Conservation (phyloP, 2,113 vertebrate genomes). For the Planiliza haematocheilus region DNA sequence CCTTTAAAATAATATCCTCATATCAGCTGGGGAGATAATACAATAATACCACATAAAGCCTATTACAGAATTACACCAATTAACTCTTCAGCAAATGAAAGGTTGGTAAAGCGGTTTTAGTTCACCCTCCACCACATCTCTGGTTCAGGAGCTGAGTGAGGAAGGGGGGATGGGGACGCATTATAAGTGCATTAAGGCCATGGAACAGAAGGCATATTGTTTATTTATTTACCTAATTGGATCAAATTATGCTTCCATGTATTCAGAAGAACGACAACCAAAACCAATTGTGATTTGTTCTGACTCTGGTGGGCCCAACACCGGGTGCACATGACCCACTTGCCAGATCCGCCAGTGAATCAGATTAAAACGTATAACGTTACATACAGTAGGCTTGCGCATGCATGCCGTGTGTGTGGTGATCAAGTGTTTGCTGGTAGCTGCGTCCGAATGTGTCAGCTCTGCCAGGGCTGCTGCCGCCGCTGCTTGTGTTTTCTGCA, state of each 20-base stretch:
- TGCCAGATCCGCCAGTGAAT: constrained; percentile 44
- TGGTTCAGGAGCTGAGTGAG: constrained; percentile 26
- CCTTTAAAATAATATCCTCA: background rate
- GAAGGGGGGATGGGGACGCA: constrained; percentile 56
- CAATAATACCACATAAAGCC: constrained; percentile 4
- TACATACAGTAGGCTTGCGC: background rate
- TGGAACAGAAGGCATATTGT: constrained; percentile 83
- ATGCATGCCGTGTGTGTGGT: background rate
- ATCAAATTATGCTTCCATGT: constrained; percentile 79
- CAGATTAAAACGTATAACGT: constrained; percentile 40
- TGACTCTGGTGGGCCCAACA: constrained; percentile 53
- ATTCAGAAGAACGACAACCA: constrained; percentile 70
- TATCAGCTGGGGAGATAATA: constrained; percentile 5
- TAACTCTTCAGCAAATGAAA: constrained; percentile 45
- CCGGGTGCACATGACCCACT: constrained; percentile 55
- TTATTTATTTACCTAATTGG: constrained; percentile 84
- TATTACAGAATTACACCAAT: constrained; percentile 45
- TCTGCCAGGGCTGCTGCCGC: constrained; percentile 50
- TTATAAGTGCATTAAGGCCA: constrained; percentile 70
- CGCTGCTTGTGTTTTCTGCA: constrained; percentile 50
- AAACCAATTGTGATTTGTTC: constrained; percentile 72
- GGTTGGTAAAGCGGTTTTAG: constrained; percentile 36
- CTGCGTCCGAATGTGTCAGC: constrained; percentile 72
- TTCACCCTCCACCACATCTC: constrained; percentile 46
- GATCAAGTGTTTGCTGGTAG: constrained; percentile 58